Evolutionary conservation across 2,797 vertebrate genomes (phyloP).

Genomic region (Paramormyrops hopkinsi): DNA sequence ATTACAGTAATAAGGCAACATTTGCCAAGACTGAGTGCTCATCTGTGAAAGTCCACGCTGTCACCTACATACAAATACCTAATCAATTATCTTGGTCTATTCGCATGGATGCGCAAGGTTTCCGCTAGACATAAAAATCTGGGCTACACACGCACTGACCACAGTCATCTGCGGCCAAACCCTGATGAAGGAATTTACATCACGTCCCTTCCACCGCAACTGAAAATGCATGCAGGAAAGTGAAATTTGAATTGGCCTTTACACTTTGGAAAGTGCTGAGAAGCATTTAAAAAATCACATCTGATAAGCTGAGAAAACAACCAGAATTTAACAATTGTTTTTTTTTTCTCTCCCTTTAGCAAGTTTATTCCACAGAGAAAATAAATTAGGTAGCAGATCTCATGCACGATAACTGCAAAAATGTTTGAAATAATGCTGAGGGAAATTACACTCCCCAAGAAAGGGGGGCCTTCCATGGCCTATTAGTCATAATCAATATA

Average conservation of each 20-base stretch:
- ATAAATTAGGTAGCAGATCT: slow-evolving; percentile 4
- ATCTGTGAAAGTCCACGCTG: neutral
- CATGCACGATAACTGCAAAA: neutral
- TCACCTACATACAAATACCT: neutral
- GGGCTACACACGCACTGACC: neutral
- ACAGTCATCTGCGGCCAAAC: neutral
- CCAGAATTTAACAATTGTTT: neutral
- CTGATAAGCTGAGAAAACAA: neutral
- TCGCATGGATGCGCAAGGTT: neutral
- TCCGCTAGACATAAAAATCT: neutral
- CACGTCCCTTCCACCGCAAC: neutral
- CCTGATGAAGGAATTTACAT: neutral
- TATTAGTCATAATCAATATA: slow-evolving; percentile 34
- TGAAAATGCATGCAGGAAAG: neutral
- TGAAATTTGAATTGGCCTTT: neutral
- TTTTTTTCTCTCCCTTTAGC: neutral
- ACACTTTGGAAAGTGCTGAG: neutral
- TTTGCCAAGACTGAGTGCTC: neutral
- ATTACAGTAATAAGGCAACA: neutral
- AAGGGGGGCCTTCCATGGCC: neutral
- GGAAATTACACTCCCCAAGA: neutral
- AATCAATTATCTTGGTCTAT: neutral
- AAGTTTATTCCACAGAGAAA: neutral
- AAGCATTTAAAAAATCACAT: neutral
- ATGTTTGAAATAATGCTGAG: neutral